These are phyloP conservation scores for Anticlea derivata DNA, from an alignment of 2,888 invertebrate genomes.

Conservation along the genomic window DNA sequence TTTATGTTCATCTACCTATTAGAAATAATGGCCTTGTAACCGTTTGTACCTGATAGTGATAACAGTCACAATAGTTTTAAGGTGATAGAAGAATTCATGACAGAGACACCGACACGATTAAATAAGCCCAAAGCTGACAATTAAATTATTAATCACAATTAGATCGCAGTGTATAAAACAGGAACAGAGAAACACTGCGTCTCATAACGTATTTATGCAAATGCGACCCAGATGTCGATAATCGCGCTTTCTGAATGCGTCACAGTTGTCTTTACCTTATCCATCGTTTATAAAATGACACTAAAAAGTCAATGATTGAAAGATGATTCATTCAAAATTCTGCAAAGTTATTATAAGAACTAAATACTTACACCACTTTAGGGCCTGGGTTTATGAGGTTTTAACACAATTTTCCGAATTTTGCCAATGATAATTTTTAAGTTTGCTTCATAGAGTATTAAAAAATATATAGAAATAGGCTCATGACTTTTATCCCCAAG, in stretches of 20 bases:
- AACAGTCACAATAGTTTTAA: neutral
- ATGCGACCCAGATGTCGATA: conserved; percentile 9
- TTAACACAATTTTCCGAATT: too few relatives aligned
- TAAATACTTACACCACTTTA: too few relatives aligned
- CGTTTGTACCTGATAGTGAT: conserved; percentile 2
- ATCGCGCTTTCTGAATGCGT: conserved; percentile 13
- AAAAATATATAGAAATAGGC: too few relatives aligned
- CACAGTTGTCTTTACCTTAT: conserved; percentile 3
- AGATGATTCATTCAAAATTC: conserved; percentile 5
- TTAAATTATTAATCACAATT: neutral
- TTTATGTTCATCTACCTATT: conserved; percentile 9
- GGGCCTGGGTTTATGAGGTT: too few relatives aligned
- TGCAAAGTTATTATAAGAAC: neutral
- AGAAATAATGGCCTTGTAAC: conserved; percentile 10
- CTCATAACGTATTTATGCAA: too few relatives aligned
- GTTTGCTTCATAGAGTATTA: too few relatives aligned
- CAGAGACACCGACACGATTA: neutral
- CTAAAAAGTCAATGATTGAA: neutral
- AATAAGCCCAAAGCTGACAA: neutral
- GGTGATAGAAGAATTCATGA: neutral
- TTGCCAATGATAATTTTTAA: too few relatives aligned
- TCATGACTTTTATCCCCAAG: too few relatives aligned
- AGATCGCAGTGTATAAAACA: too few relatives aligned
- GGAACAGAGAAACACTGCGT: neutral
- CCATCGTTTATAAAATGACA: conserved; percentile 1